Evolutionary conservation across 2,113 vertebrate genomes (phyloP).

Genomic region (Ctenomys sociabilis): DNA sequence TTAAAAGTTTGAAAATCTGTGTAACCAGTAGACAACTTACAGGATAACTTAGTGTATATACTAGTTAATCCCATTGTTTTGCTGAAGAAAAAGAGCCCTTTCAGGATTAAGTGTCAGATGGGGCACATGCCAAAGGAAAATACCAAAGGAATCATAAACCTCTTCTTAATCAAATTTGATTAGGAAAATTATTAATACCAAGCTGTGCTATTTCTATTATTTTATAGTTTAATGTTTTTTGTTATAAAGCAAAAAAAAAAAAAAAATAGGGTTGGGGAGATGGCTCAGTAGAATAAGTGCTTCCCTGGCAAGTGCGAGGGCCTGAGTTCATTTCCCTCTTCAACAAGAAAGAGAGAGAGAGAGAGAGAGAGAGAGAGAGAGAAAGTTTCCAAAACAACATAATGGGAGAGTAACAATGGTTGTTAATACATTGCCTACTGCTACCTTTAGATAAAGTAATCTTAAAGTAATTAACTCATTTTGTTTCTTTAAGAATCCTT

Average conservation of each 20-base stretch:
- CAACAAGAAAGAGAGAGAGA: too few species aligned
- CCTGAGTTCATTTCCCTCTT: too few species aligned
- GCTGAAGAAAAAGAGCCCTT: not conserved
- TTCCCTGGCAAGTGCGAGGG: too few species aligned
- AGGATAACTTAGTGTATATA: not conserved
- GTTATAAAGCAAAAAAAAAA: too few species aligned
- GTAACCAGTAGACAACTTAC: not conserved
- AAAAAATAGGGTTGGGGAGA: too few species aligned
- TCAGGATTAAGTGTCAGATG: constrained; percentile 15
- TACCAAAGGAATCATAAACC: not conserved
- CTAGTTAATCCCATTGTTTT: not conserved
- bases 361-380: too few species aligned
- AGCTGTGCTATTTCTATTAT: not conserved
- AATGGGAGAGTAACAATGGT: too few species aligned
- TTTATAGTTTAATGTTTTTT: not conserved
- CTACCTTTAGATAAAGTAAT: not conserved
- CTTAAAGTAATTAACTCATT: constrained; percentile 33
- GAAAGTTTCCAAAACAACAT: too few species aligned
- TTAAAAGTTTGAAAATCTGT: not conserved
- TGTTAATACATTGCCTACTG: too few species aligned
- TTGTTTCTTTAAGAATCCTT: constrained; percentile 3
- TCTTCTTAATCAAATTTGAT: not conserved
- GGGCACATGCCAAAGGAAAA: not conserved
- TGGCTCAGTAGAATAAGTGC: too few species aligned
- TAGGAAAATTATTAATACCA: constrained; percentile 26